Base-by-base conservation (phyloP, 2,888 invertebrate genomes). In the Nymphalis urticae region DNA sequence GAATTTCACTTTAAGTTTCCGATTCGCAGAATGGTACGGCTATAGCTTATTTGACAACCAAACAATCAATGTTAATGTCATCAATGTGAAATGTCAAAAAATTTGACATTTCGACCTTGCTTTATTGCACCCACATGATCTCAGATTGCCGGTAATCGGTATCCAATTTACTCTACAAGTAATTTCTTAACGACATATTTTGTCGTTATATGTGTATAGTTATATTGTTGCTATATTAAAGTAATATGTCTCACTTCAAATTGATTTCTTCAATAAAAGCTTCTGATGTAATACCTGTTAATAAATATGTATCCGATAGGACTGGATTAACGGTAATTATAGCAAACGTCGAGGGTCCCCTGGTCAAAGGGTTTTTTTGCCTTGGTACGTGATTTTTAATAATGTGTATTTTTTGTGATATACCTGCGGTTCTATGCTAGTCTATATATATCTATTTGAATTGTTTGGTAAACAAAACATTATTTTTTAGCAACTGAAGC, bases 331-430 rank as follows among this genome's bases (percentile, higher is more conserved):
- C 95, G 7, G 95, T 98, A 54, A 95, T 96, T 66, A 94, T 98
- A 73, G 97, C 97, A 10, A 95, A 97, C 84, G 96, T 98, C 7
- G 97, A 97, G 76, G 97, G 98, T 0, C 98, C 98, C n/a, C 93
- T 97, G 48, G 97, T 98, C 5, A 96, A 96, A 83, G 97, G 98
- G 66, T 97, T 95, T 84, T 96, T 98, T 84, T 96, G 96, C 80
- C 91, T 98, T 63, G 97, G 98, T 98, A 93, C 88, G 90, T 82
- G 19, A 10, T 10, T 6, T 42, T 36, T 17, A 4, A 10, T 58
- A n/a, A 36, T 10, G 1, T n/a, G 10, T 42, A 42, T 58, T 13
- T 32, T 42, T 19, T 42, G 13, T 2, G 1, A 17, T 7, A 32
- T 17, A 32, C 8, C 17, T 32, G 8, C 10, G 16, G 2, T 7